Conservation (phyloP, 2,113 vertebrate species). For the Chinchilla lanigera region DNA sequence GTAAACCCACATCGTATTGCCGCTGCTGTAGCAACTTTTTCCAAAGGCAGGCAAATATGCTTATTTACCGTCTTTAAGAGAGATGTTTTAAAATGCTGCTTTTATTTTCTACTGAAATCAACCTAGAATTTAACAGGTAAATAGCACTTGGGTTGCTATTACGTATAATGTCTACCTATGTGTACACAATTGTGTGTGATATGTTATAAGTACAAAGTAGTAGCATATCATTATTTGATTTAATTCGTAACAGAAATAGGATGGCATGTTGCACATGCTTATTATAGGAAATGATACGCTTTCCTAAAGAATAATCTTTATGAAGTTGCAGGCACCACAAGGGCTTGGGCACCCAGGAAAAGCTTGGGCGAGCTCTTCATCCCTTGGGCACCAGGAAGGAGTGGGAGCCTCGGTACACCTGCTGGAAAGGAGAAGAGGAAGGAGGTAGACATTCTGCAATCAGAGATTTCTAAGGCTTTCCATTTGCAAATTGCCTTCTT, state of each 20-base stretch:
- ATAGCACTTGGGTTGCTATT: slow-evolving; percentile 70
- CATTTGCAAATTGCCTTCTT: slow-evolving; percentile 82
- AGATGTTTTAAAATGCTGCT: slow-evolving; percentile 51
- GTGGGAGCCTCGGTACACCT: neutral
- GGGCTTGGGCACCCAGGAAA: neutral
- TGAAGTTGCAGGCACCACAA: slow-evolving; percentile 55
- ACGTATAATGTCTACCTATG: slow-evolving; percentile 58
- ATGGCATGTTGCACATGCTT: slow-evolving; percentile 74
- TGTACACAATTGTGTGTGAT: slow-evolving; percentile 55
- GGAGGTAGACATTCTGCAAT: slow-evolving; percentile 64
- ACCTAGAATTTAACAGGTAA: slow-evolving; percentile 59
- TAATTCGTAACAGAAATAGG: slow-evolving; percentile 69
- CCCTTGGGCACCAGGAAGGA: slow-evolving; percentile 58
- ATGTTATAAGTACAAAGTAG: slow-evolving; percentile 39
- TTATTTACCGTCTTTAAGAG: slow-evolving; percentile 76
- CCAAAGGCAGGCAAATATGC: slow-evolving; percentile 81
- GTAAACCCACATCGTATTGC: slow-evolving; percentile 81
- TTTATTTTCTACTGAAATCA: slow-evolving; percentile 79
- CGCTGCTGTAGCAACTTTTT: slow-evolving; percentile 83
- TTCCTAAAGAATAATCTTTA: slow-evolving; percentile 64
- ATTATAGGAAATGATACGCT: slow-evolving; percentile 78
- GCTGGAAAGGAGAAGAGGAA: slow-evolving; percentile 54
- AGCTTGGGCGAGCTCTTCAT: slow-evolving; percentile 17
- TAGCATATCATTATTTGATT: slow-evolving; percentile 74
- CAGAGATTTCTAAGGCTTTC: slow-evolving; percentile 83